Conservation (phyloP, 2,797 vertebrate species). For the Anas bahamensis region DNA sequence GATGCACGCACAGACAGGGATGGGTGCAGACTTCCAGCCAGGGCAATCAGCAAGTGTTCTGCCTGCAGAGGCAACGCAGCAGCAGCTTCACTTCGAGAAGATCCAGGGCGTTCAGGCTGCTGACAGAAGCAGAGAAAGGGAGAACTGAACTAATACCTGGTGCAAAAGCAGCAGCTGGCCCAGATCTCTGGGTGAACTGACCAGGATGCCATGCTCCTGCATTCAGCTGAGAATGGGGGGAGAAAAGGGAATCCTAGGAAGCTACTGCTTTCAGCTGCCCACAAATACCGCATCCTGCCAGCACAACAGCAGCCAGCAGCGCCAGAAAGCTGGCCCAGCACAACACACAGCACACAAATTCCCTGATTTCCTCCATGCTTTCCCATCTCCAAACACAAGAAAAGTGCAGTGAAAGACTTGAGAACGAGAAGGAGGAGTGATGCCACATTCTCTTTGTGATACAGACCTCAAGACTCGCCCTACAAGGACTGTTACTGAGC, state of each 20-base stretch:
- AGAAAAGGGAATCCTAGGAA: not conserved
- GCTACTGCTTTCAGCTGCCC: not conserved
- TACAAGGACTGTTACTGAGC: not conserved
- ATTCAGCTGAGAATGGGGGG: fast-evolving
- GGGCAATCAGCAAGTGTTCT: not conserved
- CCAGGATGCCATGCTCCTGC: not conserved
- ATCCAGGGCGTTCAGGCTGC: not conserved
- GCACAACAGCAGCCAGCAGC: not conserved
- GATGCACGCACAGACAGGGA: not conserved
- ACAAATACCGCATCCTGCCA: not conserved
- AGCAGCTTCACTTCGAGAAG: not conserved
- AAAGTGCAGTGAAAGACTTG: not conserved
- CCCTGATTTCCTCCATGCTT: not conserved
- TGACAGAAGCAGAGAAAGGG: not conserved
- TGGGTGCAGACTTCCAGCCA: not conserved
- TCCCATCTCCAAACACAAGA: not conserved
- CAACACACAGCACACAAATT: not conserved
- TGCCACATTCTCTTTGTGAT: not conserved
- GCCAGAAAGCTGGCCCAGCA: too few relatives aligned
- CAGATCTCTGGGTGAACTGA: not conserved
- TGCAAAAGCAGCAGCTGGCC: not conserved
- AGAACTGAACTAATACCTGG: not conserved
- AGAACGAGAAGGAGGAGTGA: not conserved
- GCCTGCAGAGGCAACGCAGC: not conserved
- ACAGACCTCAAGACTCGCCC: not conserved